Percentiles rank a stretch among this genome's conserved stretches.
Conservation (phyloP, 2,888 invertebrate genomes). For the Agonopterix arenella region DNA sequence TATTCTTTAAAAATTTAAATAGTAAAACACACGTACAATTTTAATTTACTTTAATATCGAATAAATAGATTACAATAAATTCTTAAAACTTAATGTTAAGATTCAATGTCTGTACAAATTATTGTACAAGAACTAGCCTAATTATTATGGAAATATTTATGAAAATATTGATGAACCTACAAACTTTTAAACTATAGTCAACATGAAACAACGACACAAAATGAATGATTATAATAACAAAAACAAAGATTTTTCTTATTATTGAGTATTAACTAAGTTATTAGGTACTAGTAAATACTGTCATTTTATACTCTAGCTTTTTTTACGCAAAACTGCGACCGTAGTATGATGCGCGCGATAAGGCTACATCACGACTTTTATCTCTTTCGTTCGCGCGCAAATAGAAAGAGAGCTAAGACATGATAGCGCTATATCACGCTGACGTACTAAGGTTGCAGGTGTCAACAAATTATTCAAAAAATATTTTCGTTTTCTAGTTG, state of each 20-base stretch:
- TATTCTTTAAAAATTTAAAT: not conserved
- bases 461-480: conserved; percentile 1
- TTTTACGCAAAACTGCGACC: too few species aligned
- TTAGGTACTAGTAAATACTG: conserved; percentile 50
- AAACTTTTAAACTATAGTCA: not conserved
- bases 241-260: conserved; percentile 10
- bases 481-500: not conserved
- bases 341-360: too few species aligned
- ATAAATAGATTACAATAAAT: conserved; percentile 11
- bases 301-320: conserved; percentile 15
- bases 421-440: too few species aligned
- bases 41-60: conserved; percentile 8
- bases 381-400: too few species aligned
- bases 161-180: not conserved
- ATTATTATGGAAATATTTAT: conserved; percentile 13
- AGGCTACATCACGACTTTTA: too few species aligned
- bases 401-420: too few species aligned
- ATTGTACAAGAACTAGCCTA: conserved; percentile 49
- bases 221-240: conserved; percentile 5
- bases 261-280: conserved; percentile 38
- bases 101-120: conserved; percentile 65
- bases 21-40: not conserved
- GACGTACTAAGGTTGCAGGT: not conserved
- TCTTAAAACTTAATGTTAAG: conserved; percentile 31
- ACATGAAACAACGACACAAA: conserved; percentile 3